Evolutionary conservation across 1,140 invertebrate genomes (phyloP).

Genomic region (Temnothorax curvispinosus): DNA sequence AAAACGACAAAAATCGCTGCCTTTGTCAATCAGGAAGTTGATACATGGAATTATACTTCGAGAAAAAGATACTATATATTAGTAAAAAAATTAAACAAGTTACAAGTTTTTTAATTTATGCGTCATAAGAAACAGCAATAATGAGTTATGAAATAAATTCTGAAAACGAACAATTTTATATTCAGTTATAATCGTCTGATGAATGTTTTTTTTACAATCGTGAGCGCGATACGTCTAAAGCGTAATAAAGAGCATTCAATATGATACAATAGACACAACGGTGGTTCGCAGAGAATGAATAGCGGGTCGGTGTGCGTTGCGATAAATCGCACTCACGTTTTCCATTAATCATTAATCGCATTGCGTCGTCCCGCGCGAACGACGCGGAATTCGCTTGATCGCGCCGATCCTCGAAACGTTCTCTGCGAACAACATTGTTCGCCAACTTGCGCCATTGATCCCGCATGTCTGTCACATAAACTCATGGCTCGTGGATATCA

Average conservation of each 20-base stretch:
- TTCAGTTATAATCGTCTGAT: not conserved
- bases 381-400: not conserved
- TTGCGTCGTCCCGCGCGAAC: not conserved
- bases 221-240: not conserved
- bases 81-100: not conserved
- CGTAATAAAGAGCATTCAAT: conserved; percentile 8
- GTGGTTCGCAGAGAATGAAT: not conserved
- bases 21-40: not conserved
- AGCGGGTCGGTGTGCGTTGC: not conserved
- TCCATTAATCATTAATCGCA: conserved; percentile 26
- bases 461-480: not conserved
- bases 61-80: not conserved
- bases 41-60: not conserved
- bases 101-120: not conserved
- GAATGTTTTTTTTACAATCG: not conserved
- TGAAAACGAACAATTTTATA: not conserved
- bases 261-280: not conserved
- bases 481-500: not conserved
- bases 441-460: not conserved
- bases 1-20: not conserved
- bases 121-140: not conserved
- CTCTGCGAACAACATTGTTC: not conserved
- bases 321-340: conserved; percentile 11
- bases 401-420: not conserved
- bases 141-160: not conserved